Evolutionary conservation across 2,888 invertebrate genomes (phyloP), one percentile per base, ranked within the genome.

Genomic region (Rhyacophila evoluta): DNA sequence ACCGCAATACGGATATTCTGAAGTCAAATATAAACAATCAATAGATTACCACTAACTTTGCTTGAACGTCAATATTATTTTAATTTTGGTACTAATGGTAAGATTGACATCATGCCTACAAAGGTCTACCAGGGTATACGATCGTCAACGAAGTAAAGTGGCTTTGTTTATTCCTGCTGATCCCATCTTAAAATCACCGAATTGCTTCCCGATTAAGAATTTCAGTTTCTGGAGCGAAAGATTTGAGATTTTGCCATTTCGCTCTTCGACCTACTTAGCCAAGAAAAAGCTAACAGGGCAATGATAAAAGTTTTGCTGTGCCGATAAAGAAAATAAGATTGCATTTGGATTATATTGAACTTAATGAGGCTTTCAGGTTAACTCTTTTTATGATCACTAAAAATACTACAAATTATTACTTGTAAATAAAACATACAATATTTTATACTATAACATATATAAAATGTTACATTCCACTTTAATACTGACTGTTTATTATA

Each of bases 171-270:
- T 55, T 55, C 55, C 2, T 19, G 12, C 19, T 19, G 55, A 55
- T 55, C 55, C 55, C 25, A 55, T 55, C 55, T 55, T 55, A 55
- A 55, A 55, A 55, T 55, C 55, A 55, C 55, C 55, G 19, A 19
- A 55, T 55, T 55, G 55, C 55, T 55, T 19, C 15, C 55, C 55
- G 55, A 55, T 55, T 55, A 55, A 55, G 55, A 55, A 19, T 25
- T 55, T 55, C 10, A 19, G 55, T 8, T 55, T 55, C 25, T 25
- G 2, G 25, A 10, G 12, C 25, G 55, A 19, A 55, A 55, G 55
- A 55, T 55, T 55, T 55, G 19, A 55, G 55, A 55, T 55, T 55
- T 10, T 12, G 55, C 19, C n/a, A 55, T 55, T 55, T 55, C 19
- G 55, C 25, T 19, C 19, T 19, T 55, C 55, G 55, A 55, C 55